Percentiles rank a stretch among this genome's conserved stretches.
phyloP scores from a whole-genome alignment of 2,888 invertebrate species.

The Macaria liturata region DNA sequence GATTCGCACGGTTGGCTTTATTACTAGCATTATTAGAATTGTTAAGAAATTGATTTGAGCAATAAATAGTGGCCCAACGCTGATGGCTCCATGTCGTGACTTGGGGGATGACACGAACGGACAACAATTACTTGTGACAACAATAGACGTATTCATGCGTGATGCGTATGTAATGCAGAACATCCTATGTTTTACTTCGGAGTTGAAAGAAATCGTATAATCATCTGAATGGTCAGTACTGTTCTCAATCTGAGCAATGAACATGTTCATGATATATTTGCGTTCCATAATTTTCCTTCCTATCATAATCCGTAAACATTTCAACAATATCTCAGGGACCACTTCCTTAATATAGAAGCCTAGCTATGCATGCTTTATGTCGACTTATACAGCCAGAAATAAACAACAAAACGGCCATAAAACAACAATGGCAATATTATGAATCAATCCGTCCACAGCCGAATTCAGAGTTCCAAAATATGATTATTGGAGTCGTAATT shows the following conservation, averaged over 20 bases:
- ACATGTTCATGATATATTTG: no score
- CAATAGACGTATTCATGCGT: conserved; percentile 1
- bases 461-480: conserved; percentile 13
- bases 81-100: conserved; percentile 9
- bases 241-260: no score
- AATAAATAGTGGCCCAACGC: conserved; percentile 11
- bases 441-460: conserved; percentile 9
- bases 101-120: conserved; percentile 10
- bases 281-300: neutral
- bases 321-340: conserved; percentile 1
- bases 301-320: conserved; percentile 6
- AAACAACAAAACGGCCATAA: conserved; percentile 4
- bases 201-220: no score
- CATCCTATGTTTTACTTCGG: no score
- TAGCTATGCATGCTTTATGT: neutral
- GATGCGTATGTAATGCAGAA: conserved; percentile 1
- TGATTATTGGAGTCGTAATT: conserved; percentile 33
- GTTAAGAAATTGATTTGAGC: conserved; percentile 18
- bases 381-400: conserved; percentile 1
- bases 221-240: no score
- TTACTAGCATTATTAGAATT: conserved; percentile 48
- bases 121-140: neutral
- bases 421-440: conserved; percentile 9
- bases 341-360: neutral
- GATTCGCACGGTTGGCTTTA: conserved; percentile 54